Evolutionary conservation across 1,140 invertebrate species (phyloP).

Genomic region (Agrilus planipennis): DNA sequence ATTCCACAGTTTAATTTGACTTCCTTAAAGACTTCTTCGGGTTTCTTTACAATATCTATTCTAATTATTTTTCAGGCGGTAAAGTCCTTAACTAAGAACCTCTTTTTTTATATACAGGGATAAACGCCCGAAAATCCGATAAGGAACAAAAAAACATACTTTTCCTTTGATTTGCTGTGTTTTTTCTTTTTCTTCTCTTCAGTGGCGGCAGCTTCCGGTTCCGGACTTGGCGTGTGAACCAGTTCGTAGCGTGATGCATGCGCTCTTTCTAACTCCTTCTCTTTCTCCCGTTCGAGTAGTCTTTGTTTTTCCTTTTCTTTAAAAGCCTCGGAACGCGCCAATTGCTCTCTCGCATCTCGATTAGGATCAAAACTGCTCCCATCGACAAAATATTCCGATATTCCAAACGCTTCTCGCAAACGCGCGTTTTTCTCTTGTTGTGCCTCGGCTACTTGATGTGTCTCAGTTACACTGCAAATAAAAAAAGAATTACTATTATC

Average conservation of each 20-base stretch:
- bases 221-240: conserved; percentile 45
- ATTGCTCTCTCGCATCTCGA: conserved; percentile 64
- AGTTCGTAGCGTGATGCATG: conserved; percentile 48
- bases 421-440: conserved; percentile 91
- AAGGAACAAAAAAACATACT: no score
- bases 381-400: conserved; percentile 87
- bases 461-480: conserved; percentile 74
- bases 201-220: conserved; percentile 26
- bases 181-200: conserved; percentile 47
- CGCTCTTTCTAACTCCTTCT: conserved; percentile 40
- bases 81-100: no score
- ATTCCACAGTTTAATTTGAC: no score
- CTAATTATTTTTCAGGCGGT: no score
- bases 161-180: conserved; percentile 29
- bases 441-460: conserved; percentile 91
- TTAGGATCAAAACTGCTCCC: conserved; percentile 86
- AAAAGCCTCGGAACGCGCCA: conserved; percentile 42
- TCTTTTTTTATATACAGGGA: no score
- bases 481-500: conserved; percentile 23
- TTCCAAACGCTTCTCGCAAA: conserved; percentile 86
- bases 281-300: conserved; percentile 44
- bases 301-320: conserved; percentile 37
- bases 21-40: no score
- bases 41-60: no score
- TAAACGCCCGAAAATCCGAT: no score